Evolutionary conservation across 2,888 invertebrate species (phyloP).

Genomic region (Morpho achilles): DNA sequence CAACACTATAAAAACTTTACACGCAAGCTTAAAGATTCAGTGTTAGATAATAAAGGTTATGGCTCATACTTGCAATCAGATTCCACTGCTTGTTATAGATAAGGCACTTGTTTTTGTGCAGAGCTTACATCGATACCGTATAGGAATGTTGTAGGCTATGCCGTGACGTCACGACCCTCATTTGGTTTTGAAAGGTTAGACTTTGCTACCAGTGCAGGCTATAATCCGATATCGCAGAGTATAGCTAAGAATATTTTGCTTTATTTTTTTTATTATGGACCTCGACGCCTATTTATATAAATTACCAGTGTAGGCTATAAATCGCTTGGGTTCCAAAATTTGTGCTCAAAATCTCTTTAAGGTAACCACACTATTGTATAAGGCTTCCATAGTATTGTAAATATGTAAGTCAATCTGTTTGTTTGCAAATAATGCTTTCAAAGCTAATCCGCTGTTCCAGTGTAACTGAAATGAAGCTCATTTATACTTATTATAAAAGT

Average conservation of each 20-base stretch:
- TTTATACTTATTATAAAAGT: neutral
- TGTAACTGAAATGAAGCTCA: neutral
- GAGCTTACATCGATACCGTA: conserved; percentile 18
- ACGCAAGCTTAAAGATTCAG: neutral
- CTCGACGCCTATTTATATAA: no score
- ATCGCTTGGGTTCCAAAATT: no score
- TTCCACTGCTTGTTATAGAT: neutral
- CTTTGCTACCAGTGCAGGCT: neutral
- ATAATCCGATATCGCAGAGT: neutral
- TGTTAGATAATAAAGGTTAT: neutral
- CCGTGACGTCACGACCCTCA: conserved; percentile 29
- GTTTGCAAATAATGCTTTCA: no score
- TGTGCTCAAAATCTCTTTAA: no score
- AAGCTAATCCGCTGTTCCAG: no score
- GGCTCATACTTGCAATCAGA: conserved; percentile 1
- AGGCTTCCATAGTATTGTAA: no score
- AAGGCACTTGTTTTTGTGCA: conserved; percentile 5
- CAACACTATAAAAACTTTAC: neutral
- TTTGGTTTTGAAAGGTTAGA: conserved; percentile 22
- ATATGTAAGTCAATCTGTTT: no score
- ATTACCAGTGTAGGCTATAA: no score
- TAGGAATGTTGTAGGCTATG: conserved; percentile 22
- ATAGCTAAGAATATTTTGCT: neutral
- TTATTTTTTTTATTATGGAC: neutral
- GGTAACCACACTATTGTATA: no score